A percentile compares a stretch with the other conserved stretches of the same genome.
Evolutionary conservation across 2,797 vertebrate species (phyloP).

Genomic region (Phataginus tetradactyla): DNA sequence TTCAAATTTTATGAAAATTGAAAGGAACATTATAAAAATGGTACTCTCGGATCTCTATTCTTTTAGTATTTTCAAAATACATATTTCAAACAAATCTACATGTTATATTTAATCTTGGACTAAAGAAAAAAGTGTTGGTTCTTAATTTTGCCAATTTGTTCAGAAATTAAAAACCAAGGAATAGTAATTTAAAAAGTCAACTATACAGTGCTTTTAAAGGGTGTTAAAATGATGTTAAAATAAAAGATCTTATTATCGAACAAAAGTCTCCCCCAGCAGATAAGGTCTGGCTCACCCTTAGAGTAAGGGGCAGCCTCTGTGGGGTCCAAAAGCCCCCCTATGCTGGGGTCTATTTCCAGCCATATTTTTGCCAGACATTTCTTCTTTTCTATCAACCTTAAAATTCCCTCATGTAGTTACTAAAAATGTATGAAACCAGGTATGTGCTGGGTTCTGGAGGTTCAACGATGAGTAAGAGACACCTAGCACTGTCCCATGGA

Average conservation of each 20-base stretch:
- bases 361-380: neutral
- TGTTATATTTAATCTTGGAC: neutral
- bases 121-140: neutral
- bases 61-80: conserved; percentile 37
- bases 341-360: neutral
- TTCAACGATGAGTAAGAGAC: neutral
- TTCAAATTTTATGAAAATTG: conserved; percentile 42
- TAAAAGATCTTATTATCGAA: neutral
- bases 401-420: neutral
- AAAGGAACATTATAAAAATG: conserved; percentile 28
- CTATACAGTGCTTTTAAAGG: neutral
- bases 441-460: neutral
- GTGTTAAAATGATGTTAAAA: neutral
- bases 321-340: neutral
- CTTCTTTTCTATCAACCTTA: neutral
- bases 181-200: neutral
- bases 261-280: neutral
- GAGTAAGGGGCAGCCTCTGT: neutral
- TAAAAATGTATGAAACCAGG: neutral
- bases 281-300: neutral
- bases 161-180: neutral
- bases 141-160: neutral
- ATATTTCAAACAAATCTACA: neutral
- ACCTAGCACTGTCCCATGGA: neutral
- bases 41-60: neutral